Conservation (phyloP, 2,113 vertebrate genomes). For the Malurus elegans region DNA sequence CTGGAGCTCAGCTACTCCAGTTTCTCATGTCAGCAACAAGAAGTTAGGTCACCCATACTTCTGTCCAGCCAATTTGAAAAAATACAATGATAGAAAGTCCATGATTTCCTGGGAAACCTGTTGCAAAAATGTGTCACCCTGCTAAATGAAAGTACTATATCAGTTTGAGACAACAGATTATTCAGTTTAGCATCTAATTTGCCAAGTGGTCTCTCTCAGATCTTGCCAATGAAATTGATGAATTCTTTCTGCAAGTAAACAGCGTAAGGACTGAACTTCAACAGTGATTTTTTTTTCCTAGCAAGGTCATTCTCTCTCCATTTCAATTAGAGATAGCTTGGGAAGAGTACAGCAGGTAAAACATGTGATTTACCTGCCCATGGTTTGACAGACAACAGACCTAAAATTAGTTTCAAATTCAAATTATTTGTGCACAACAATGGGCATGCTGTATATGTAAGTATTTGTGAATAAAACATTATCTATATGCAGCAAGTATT, state of each 20-base stretch:
- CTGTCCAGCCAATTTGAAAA: background rate
- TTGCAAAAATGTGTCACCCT: background rate
- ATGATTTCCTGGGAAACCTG: background rate
- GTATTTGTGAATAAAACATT: background rate
- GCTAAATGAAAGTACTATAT: background rate
- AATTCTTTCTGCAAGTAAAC: background rate
- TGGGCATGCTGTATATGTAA: background rate
- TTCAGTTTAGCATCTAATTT: background rate
- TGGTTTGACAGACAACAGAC: background rate
- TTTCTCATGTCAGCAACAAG: background rate
- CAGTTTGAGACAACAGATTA: background rate
- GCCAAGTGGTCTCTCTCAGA: background rate
- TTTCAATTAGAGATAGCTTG: background rate
- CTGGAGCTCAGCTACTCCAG: background rate
- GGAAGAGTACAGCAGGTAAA: background rate
- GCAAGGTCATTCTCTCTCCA: background rate
- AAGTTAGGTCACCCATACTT: background rate
- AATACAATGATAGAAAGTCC: background rate
- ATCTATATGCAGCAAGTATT: background rate
- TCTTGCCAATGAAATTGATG: background rate
- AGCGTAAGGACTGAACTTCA: background rate
- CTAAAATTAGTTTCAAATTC: background rate
- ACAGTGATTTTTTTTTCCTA: background rate
- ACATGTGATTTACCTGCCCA: background rate
- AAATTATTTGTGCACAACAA: background rate